Evolutionary conservation across 1,140 invertebrate genomes (phyloP), one percentile per base, ranked within the genome.

Genomic region (Drosophila sturtevanti): DNA sequence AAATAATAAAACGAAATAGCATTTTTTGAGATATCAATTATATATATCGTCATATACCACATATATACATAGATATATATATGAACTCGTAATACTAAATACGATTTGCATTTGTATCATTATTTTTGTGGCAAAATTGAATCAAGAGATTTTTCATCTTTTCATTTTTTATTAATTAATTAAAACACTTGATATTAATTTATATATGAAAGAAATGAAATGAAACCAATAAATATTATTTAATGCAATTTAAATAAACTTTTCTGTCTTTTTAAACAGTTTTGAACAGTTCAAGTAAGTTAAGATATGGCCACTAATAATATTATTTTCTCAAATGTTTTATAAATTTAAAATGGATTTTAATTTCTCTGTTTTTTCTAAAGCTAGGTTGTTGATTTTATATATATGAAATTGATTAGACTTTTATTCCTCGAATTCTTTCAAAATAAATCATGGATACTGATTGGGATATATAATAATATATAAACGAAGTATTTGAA

Each of bases 191-290:
- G 11, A 48, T 55, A 52, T 64, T 70, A 70, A 66, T 77, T 55
- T 16, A 37, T 75, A 79, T 74, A 71, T 67, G 58, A 59, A 72
- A 59, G 48, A 52, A 67, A 76, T 59, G 78, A 85, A 48, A n/a
- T 85, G 78, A 86, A 78, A 81, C 65, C 82, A 86, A 86, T 86
- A 86, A 86, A 86, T 86, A 86, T 86, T 68, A 86, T 86, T 86
- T 86, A 87, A 87, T 86, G 82, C 82, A 70, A 70, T 68, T 44
- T 34, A 63, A 7, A n/a, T 11, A 11, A 11, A 10, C 5, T 16
- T 22, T 2, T 31, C 48, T 41, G 22, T 54, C 7, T 6, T 27
- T 22, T n/a, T n/a, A n/a, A n/a, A n/a, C n/a, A 52, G 21, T 24
- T 24, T 38, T 12, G 6, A 31, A 31, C 0, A 48, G 21, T 51